These are phyloP conservation scores for Ficedula albicollis DNA, from an alignment of 2,797 vertebrate species.

Conservation along the genomic window DNA sequence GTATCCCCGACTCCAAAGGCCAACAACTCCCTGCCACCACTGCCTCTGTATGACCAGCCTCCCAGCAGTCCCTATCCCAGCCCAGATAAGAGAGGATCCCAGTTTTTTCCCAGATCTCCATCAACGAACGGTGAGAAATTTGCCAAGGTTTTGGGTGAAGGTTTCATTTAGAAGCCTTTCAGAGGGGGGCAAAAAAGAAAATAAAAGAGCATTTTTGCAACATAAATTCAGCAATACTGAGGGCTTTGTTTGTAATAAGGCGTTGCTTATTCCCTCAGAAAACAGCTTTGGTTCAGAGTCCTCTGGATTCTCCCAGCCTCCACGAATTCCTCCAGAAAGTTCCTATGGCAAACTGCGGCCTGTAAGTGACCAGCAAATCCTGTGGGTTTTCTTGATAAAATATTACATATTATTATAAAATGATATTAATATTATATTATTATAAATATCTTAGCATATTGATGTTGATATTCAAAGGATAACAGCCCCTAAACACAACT, in stretches of 20 bases:
- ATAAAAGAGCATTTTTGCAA: background rate
- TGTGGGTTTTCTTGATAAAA: background rate
- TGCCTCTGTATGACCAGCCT: slow-evolving; percentile 93
- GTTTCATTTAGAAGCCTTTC: background rate
- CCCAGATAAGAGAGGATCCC: slow-evolving; percentile 86
- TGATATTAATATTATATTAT: too few species aligned
- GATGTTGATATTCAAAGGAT: background rate
- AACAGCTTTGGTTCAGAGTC: slow-evolving; percentile 86
- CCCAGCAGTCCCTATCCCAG: slow-evolving; percentile 89
- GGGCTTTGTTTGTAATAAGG: background rate
- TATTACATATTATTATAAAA: background rate
- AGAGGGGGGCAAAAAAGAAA: fast-evolving
- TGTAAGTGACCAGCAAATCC: slow-evolving; percentile 75
- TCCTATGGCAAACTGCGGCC: slow-evolving; percentile 91
- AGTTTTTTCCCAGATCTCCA: slow-evolving; percentile 88
- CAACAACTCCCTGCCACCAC: slow-evolving; percentile 84
- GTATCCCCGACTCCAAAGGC: slow-evolving; percentile 86
- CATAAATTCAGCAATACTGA: fast-evolving
- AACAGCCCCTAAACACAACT: background rate
- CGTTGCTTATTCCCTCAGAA: slow-evolving; percentile 75
- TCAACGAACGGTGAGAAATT: slow-evolving; percentile 85
- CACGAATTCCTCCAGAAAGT: slow-evolving; percentile 83
- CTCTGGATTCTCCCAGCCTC: slow-evolving; percentile 85
- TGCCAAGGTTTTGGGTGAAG: background rate
- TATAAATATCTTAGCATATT: background rate